Conservation (phyloP, 2,888 invertebrate species). For the Argyresthia goedartella region DNA sequence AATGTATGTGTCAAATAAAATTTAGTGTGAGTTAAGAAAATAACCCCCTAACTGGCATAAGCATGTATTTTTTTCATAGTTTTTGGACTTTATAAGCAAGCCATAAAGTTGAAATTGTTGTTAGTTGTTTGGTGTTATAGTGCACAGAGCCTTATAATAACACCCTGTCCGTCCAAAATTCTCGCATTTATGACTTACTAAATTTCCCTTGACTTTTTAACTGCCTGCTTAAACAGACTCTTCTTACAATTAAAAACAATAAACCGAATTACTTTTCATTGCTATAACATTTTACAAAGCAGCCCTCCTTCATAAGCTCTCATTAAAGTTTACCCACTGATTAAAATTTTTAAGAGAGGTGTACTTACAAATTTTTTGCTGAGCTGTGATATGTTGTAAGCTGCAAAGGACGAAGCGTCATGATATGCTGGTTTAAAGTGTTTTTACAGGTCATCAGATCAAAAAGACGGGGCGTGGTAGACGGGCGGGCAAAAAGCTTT, state of each 20-base stretch:
- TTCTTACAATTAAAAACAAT: slow-evolving; percentile 5
- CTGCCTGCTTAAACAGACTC: background rate
- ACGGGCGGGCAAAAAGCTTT: slow-evolving; percentile 30
- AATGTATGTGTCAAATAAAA: no score
- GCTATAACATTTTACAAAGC: slow-evolving; percentile 23
- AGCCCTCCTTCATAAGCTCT: slow-evolving; percentile 40
- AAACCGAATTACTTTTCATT: slow-evolving; percentile 2
- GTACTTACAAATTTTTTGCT: slow-evolving; percentile 16
- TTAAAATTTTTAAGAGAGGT: slow-evolving; percentile 54
- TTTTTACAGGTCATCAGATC: slow-evolving; percentile 38
- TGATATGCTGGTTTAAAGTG: slow-evolving; percentile 12
- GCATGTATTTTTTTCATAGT: background rate
- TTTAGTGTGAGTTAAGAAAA: background rate
- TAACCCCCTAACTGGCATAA: background rate
- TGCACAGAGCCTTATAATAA: no score
- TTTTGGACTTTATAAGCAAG: background rate
- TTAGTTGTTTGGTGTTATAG: no score
- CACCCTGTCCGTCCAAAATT: background rate
- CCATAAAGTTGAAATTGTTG: background rate
- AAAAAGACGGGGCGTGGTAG: slow-evolving; percentile 42
- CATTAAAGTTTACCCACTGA: slow-evolving; percentile 54
- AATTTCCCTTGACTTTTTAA: slow-evolving; percentile 1
- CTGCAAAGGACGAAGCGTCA: slow-evolving; percentile 5
- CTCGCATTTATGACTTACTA: background rate
- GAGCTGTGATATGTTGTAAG: background rate